These are phyloP conservation scores for Marronus borbonicus DNA, from an alignment of 2,888 invertebrate species.

Conservation along the genomic window DNA sequence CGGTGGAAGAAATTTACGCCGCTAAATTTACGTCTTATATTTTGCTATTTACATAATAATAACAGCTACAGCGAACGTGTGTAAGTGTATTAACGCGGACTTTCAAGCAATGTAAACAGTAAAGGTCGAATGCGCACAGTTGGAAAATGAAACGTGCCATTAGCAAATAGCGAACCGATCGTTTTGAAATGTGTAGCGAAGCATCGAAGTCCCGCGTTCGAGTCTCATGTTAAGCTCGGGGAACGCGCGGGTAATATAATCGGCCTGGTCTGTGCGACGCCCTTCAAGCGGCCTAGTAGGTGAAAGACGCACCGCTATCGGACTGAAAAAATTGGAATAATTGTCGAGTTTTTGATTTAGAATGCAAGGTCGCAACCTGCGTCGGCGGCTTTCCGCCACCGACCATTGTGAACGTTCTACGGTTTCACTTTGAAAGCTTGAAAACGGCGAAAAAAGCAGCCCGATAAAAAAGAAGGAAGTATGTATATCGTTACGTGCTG, in stretches of 20 bases:
- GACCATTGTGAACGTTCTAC: background rate
- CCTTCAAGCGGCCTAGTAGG: conserved; percentile 46
- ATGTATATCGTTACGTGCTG: too few relatives aligned
- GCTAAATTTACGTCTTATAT: conserved; percentile 8
- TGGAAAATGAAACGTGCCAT: conserved; percentile 36
- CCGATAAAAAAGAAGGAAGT: too few relatives aligned
- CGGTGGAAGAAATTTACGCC: background rate
- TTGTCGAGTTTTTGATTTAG: conserved; percentile 43
- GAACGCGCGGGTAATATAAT: conserved; percentile 36
- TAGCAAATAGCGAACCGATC: conserved; percentile 40
- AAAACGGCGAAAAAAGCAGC: background rate
- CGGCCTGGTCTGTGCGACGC: conserved; percentile 37
- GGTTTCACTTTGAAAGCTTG: background rate
- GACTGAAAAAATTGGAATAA: conserved; percentile 38
- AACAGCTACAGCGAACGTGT: background rate
- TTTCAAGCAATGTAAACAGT: conserved; percentile 39
- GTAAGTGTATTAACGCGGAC: conserved; percentile 2
- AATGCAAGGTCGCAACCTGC: conserved; percentile 40
- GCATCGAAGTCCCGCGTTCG: conserved; percentile 35
- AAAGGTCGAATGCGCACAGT: conserved; percentile 42
- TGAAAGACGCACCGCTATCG: conserved; percentile 28
- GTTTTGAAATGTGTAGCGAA: conserved; percentile 44
- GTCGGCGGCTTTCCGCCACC: conserved; percentile 6
- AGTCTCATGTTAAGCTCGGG: conserved; percentile 35
- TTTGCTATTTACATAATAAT: background rate